Evolutionary conservation across 1,140 invertebrate species (phyloP), one percentile per base, ranked within the genome.

Genomic region (Neelides sp.): DNA sequence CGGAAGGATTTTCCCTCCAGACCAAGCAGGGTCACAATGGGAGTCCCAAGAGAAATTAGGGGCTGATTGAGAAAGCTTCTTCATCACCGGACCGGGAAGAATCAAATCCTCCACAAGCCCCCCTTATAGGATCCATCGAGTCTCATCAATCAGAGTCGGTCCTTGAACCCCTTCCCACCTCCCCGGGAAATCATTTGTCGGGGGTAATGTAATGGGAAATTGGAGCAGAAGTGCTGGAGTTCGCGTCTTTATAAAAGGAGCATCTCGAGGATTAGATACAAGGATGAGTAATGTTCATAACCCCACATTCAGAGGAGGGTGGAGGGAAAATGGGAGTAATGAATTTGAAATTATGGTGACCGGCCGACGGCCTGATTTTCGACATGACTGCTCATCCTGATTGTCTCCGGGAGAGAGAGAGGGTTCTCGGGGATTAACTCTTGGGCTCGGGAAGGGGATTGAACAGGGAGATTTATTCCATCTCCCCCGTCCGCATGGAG

Each of bases 321-420:
- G 57, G 40, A 39, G 48, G 32, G 32, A 2, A 52, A 52, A 54
- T 36, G 20, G 37, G 30, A 47, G 42, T 50, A 55, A 55, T 55
- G 53, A 55, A 50, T 55, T 55, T 32, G 43, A 55, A 55, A 55
- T 55, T 55, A 55, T 50, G 53, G 53, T 50, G 48, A 47, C 48
- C 53, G 46, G 23, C 32, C 48, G 42, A 55, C 39, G 36, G 46
- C 50, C 27, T 55, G 53, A 55, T 55, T 55, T 55, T 55, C 48
- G 43, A 50, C 53, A 24, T 41, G 42, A 50, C 26, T 50, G 53
- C 41, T 15, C 47, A 27, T 49, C 19, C 50, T 55, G 53, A 55
- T 55, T 43, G 3, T 19, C 7, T 17, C 24, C 15, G 8, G 30
- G 15, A n/a, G n/a, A n/a, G n/a, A n/a, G n/a, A n/a, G n/a, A n/a